phyloP scores from a whole-genome alignment of 2,888 invertebrate genomes.

The Argyra leucocephala region DNA sequence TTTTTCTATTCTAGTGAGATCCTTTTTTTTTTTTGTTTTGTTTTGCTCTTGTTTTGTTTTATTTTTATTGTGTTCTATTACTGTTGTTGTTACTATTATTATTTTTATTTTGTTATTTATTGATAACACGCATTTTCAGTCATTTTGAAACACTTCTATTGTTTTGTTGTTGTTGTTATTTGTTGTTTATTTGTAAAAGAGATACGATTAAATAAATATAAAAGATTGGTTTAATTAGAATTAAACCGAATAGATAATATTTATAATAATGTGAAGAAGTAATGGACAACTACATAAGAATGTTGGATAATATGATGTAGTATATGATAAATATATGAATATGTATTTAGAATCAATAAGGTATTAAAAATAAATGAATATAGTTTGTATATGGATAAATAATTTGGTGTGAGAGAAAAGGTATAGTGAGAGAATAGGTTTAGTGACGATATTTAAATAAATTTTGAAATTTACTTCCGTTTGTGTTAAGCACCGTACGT shows the following conservation, averaged over 20 bases:
- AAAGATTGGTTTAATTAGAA: slow-evolving; percentile 1
- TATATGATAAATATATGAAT: not conserved
- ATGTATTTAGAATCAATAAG: not conserved
- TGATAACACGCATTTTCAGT: not conserved
- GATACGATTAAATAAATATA: slow-evolving; percentile 4
- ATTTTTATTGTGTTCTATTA: not conserved
- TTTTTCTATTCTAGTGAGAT: too few relatives aligned
- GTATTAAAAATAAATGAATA: too few relatives aligned
- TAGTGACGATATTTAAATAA: too few relatives aligned
- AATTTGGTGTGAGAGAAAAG: too few relatives aligned
- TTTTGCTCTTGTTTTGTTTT: not conserved
- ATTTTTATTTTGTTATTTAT: not conserved
- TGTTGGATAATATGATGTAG: not conserved
- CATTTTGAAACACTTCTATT: not conserved
- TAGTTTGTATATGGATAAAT: too few relatives aligned
- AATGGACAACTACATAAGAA: not conserved
- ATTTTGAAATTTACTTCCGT: too few relatives aligned
- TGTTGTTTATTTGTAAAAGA: not conserved
- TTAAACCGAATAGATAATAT: not conserved
- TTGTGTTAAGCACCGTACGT: too few relatives aligned
- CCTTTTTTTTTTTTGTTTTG: not conserved
- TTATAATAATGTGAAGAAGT: not conserved
- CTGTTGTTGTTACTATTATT: not conserved
- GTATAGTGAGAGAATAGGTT: too few relatives aligned
- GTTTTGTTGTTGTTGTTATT: not conserved